A percentile compares a stretch with the other conserved stretches of the same genome.
Conservation (phyloP, 2,113 vertebrate species). For the Athene cunicularia region DNA sequence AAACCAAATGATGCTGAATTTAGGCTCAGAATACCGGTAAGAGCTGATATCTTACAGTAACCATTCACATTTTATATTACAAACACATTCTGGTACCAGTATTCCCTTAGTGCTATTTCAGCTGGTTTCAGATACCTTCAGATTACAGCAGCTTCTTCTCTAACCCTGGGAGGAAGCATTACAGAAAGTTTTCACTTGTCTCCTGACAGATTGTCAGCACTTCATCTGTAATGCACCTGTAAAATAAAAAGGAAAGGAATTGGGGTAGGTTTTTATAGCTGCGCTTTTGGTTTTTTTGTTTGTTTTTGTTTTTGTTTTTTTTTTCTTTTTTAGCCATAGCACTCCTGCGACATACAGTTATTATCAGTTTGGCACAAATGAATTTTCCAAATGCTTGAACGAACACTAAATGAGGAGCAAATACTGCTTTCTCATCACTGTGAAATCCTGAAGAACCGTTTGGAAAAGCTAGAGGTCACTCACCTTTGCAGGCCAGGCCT, state of each 20-base stretch:
- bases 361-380: neutral
- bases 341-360: neutral
- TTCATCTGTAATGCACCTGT: neutral
- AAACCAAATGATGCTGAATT: neutral
- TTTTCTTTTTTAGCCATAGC: neutral
- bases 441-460: neutral
- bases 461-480: neutral
- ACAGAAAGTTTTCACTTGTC: neutral
- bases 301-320: too few relatives aligned
- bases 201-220: neutral
- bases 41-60: neutral
- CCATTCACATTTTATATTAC: neutral
- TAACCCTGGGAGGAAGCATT: neutral
- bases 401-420: neutral
- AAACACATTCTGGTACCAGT: neutral
- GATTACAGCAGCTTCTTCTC: neutral
- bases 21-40: neutral
- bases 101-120: neutral
- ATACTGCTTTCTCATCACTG: neutral
- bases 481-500: constrained; percentile 2
- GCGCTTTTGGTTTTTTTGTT: too few relatives aligned
- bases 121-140: neutral
- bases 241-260: neutral
- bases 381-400: neutral
- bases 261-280: neutral